phyloP scores from a whole-genome alignment of 2,888 invertebrate genomes.

The Drosophila nr. medialis region DNA sequence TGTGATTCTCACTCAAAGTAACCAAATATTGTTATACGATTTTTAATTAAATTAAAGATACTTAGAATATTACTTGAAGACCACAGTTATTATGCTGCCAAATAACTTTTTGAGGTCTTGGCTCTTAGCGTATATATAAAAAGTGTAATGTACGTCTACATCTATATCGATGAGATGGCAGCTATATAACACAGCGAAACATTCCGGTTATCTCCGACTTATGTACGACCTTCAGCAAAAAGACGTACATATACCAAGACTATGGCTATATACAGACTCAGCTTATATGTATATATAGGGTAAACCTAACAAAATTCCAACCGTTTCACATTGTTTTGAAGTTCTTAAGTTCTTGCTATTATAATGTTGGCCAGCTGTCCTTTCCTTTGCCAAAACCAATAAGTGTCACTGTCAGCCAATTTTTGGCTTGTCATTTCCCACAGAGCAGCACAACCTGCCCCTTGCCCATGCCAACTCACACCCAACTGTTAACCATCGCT shows the following conservation, averaged over 20 bases:
- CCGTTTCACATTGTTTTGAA: not conserved
- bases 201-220: not conserved
- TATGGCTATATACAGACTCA: not conserved
- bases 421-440: not conserved
- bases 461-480: not conserved
- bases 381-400: constrained; percentile 34
- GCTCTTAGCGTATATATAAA: not conserved
- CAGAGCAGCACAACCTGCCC: not conserved
- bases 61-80: not conserved
- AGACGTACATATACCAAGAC: not conserved
- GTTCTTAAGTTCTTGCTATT: not conserved
- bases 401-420: constrained; percentile 15
- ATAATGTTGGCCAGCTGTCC: constrained; percentile 2
- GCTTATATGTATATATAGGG: too few relatives aligned
- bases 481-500: not conserved
- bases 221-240: not conserved
- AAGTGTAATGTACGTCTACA: too few relatives aligned
- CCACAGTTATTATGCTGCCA: not conserved
- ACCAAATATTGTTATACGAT: not conserved
- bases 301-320: not conserved
- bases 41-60: not conserved
- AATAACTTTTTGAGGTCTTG: not conserved
- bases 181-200: not conserved
- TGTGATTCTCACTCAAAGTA: not conserved
- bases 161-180: not conserved